Evolutionary conservation across 2,797 vertebrate genomes (phyloP).

Genomic region (Neomorphus geoffroyi): DNA sequence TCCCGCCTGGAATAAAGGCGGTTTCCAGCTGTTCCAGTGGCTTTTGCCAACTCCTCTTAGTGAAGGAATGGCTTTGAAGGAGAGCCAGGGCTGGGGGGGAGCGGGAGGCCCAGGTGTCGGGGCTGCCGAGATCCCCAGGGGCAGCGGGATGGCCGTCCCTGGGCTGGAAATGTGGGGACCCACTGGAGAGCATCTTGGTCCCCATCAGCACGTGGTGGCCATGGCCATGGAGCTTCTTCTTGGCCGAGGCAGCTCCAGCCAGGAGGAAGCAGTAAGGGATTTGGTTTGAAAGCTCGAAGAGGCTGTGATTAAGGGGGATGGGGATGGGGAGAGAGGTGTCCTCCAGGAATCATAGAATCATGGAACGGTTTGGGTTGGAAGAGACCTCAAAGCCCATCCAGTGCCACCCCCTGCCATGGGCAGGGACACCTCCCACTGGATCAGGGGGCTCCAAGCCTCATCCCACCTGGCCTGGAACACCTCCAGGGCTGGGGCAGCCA

Average conservation of each 20-base stretch:
- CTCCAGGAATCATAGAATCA: fast-evolving
- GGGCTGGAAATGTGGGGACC: neutral
- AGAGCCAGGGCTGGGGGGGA: neutral
- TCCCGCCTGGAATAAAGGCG: neutral
- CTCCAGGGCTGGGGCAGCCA: too few relatives aligned
- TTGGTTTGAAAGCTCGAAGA: neutral
- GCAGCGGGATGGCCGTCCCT: neutral
- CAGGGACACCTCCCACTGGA: too few relatives aligned
- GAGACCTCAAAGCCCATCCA: too few relatives aligned
- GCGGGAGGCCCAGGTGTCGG: neutral
- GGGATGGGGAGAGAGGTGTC: fast-evolving
- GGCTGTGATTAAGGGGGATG: neutral
- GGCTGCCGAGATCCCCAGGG: neutral
- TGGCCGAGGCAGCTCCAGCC: neutral
- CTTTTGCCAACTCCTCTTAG: constrained; percentile 21
- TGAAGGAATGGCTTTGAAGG: constrained; percentile 40
- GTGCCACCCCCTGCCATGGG: too few relatives aligned
- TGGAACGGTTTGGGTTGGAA: too few relatives aligned
- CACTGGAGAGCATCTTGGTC: neutral
- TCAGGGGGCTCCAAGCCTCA: too few relatives aligned
- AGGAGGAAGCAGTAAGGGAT: neutral
- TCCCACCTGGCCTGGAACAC: too few relatives aligned
- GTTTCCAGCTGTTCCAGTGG: constrained; percentile 35
- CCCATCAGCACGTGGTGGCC: neutral
- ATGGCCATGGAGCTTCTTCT: neutral